These are phyloP conservation scores for Tenthredo mesomela DNA, from an alignment of 2,888 invertebrate species.

Conservation along the genomic window DNA sequence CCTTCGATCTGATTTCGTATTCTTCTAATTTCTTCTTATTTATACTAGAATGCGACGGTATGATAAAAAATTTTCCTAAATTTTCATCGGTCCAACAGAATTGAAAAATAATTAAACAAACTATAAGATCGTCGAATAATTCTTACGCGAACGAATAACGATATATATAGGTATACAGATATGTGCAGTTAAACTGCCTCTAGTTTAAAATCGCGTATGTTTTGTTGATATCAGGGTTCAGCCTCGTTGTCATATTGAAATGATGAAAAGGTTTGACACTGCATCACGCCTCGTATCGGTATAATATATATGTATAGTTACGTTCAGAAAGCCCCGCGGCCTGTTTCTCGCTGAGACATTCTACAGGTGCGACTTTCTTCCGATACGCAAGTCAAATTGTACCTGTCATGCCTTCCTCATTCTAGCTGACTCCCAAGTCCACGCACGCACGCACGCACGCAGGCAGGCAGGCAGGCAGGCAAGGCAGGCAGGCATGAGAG, in stretches of 20 bases:
- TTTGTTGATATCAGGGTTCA: not conserved
- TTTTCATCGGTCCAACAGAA: not conserved
- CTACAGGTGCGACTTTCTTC: constrained; percentile 37
- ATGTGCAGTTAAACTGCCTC: not conserved
- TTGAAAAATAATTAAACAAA: not conserved
- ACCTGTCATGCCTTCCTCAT: constrained; percentile 25
- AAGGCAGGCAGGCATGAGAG: no score
- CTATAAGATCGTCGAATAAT: not conserved
- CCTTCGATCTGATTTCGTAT: not conserved
- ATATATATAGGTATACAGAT: not conserved
- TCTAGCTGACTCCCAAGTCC: not conserved
- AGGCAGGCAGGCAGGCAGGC: not conserved
- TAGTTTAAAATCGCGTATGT: not conserved
- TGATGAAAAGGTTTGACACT: constrained; percentile 29
- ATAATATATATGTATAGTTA: not conserved
- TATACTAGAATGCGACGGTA: not conserved
- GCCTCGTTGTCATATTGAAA: not conserved
- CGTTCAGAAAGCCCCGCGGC: constrained; percentile 11
- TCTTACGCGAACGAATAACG: not conserved
- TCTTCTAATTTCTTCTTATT: not conserved
- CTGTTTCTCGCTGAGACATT: not conserved
- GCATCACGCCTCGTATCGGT: not conserved
- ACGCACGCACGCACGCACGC: not conserved
- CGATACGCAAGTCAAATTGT: constrained; percentile 22
- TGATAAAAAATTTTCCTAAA: not conserved